These are phyloP conservation scores for Chaetodon trifascialis DNA, from an alignment of 2,113 vertebrate species.

Conservation along the genomic window DNA sequence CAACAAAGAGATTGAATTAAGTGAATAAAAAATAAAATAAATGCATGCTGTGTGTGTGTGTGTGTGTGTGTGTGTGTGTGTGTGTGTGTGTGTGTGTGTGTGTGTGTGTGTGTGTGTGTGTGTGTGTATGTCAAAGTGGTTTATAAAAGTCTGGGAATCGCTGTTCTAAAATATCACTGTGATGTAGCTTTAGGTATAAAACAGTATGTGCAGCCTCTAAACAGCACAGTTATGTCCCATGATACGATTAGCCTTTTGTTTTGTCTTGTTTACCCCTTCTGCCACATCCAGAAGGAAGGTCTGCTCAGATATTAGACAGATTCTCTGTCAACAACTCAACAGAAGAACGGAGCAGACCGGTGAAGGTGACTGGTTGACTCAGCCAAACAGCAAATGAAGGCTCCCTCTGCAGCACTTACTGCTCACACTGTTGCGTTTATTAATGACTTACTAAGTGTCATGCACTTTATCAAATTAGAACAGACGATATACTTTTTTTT, in stretches of 20 bases:
- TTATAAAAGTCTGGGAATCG: neutral
- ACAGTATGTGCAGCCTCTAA: neutral
- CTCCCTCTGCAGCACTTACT: conserved; percentile 4
- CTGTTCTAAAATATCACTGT: neutral
- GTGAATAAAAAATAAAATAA: neutral
- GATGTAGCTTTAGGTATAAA: neutral
- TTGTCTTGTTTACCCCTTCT: neutral
- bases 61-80: neutral
- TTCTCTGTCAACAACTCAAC: neutral
- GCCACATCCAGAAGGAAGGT: neutral
- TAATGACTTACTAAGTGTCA: neutral
- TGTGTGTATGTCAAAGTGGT: neutral
- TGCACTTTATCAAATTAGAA: neutral
- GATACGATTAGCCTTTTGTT: neutral
- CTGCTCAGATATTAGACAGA: neutral
- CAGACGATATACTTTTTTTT: neutral
- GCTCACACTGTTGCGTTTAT: neutral
- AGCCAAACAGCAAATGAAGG: neutral
- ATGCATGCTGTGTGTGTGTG: neutral
- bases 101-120: neutral
- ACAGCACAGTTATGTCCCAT: too few species aligned
- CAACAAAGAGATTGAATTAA: too few species aligned
- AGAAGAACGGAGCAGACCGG: neutral
- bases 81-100: neutral
- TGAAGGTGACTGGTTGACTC: neutral